A percentile compares a stretch with the other conserved stretches of the same genome.
phyloP scores from a whole-genome alignment of 2,888 invertebrate genomes.

The Pseudococcus viburni region DNA sequence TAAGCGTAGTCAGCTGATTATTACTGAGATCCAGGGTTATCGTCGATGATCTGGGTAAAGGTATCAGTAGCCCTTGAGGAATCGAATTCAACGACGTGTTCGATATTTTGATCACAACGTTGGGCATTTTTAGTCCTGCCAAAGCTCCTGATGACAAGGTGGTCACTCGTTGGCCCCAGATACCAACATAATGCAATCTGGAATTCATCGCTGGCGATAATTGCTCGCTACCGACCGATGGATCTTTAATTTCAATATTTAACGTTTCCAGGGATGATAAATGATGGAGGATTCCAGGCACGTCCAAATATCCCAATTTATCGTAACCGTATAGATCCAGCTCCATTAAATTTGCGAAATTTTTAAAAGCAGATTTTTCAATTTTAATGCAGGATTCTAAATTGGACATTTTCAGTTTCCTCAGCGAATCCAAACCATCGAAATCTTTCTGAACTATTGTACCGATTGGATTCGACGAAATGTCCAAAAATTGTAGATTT shows the following conservation, averaged over 20 bases:
- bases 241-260: constrained; percentile 89
- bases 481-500: constrained; percentile 81
- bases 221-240: constrained; percentile 85
- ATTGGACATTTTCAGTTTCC: constrained; percentile 74
- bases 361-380: constrained; percentile 85
- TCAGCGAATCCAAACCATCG: constrained; percentile 78
- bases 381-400: constrained; percentile 82
- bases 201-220: constrained; percentile 85
- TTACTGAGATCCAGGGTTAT: constrained; percentile 85
- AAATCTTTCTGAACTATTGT: constrained; percentile 85
- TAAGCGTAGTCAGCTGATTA: constrained; percentile 82
- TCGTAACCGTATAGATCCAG: constrained; percentile 84
- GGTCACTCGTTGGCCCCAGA: constrained; percentile 82
- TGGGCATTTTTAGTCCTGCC: constrained; percentile 83
- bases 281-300: constrained; percentile 86
- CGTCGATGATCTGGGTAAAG: constrained; percentile 87
- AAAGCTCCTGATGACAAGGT: constrained; percentile 87
- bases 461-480: constrained; percentile 87
- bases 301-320: constrained; percentile 85
- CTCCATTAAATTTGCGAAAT: constrained; percentile 79
- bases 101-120: constrained; percentile 81
- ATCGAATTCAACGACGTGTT: constrained; percentile 85
- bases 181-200: constrained; percentile 80
- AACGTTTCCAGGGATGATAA: constrained; percentile 82
- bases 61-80: constrained; percentile 87